phyloP scores from a whole-genome alignment of 2,797 vertebrate species.

The Sebastes alutus region DNA sequence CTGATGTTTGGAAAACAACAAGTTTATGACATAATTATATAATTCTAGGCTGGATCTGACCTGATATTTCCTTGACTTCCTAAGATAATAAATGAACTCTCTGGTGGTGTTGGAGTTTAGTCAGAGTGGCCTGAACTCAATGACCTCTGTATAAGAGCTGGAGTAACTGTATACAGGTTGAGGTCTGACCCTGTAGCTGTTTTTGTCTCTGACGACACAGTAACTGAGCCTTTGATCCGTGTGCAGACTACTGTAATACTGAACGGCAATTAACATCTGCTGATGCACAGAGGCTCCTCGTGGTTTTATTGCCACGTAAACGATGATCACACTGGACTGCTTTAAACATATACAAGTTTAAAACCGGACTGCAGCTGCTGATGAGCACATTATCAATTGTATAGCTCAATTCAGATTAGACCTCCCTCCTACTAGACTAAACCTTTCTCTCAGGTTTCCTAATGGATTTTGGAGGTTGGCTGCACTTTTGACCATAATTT shows the following conservation, averaged over 20 bases:
- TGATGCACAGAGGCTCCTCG: background rate
- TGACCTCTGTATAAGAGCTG: background rate
- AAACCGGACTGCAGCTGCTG: background rate
- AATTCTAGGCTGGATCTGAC: background rate
- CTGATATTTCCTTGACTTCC: background rate
- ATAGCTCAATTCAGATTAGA: background rate
- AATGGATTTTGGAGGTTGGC: background rate
- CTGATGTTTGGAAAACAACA: background rate
- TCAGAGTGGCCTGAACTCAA: background rate
- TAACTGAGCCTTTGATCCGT: background rate
- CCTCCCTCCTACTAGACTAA: background rate
- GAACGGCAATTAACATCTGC: background rate
- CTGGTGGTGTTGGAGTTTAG: background rate
- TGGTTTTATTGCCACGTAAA: background rate
- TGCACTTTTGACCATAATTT: constrained; percentile 4
- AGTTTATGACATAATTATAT: background rate
- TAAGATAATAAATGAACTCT: background rate
- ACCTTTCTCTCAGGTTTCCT: background rate
- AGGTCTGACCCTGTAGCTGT: background rate
- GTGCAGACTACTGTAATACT: background rate
- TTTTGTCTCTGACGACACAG: background rate
- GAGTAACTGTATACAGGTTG: background rate
- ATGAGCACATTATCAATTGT: background rate
- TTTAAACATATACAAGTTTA: background rate
- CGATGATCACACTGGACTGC: background rate